Conservation (phyloP, 2,113 vertebrate species). For the Corvus hawaiiensis region DNA sequence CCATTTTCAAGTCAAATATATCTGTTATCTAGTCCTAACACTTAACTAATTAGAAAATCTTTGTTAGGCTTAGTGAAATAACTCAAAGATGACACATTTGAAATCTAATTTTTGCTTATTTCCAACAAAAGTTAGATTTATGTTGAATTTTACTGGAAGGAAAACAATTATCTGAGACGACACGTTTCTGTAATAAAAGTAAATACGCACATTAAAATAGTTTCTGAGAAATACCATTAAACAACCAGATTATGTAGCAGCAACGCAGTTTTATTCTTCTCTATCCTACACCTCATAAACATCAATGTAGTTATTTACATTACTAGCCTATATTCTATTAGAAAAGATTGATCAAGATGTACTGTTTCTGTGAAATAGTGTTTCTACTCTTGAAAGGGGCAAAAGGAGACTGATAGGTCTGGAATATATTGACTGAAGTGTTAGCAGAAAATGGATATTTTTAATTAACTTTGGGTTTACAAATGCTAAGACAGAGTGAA, state of each 20-base stretch:
- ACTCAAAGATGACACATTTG: not conserved
- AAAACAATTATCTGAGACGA: not conserved
- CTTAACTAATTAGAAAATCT: not conserved
- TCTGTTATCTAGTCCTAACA: not conserved
- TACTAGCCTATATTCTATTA: not conserved
- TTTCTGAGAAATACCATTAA: not conserved
- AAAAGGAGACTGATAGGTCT: not conserved
- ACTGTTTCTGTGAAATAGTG: not conserved
- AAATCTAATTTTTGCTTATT: not conserved
- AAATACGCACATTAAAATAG: not conserved
- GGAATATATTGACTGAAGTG: not conserved
- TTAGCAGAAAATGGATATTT: not conserved
- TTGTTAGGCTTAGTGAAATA: not conserved
- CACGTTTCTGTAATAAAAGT: not conserved
- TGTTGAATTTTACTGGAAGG: not conserved
- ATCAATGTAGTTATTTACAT: not conserved
- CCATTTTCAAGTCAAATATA: not conserved
- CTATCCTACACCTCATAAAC: not conserved
- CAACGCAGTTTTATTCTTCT: not conserved
- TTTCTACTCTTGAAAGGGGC: not conserved
- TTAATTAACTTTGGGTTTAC: not conserved
- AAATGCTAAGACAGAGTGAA: not conserved
- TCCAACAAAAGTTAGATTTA: not conserved
- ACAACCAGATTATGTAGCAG: not conserved
- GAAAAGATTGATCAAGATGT: not conserved